These are phyloP conservation scores for Dioctria rufipes DNA, from an alignment of 2,888 invertebrate species.

Conservation along the genomic window DNA sequence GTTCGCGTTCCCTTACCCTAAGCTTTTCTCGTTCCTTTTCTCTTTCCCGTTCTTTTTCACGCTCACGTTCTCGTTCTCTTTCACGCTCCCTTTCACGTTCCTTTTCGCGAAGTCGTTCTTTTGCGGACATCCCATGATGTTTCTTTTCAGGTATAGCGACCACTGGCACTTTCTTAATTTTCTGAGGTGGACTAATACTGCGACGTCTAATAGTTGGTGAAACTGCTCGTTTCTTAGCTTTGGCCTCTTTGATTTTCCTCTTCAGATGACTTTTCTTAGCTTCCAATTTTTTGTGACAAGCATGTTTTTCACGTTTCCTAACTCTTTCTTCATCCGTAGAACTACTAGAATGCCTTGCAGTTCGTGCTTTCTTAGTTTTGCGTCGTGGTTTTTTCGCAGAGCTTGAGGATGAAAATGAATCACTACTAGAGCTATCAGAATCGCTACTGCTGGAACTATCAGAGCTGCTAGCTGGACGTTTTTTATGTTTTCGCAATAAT, in stretches of 20 bases:
- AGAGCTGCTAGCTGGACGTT: slow-evolving; percentile 68
- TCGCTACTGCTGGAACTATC: slow-evolving; percentile 67
- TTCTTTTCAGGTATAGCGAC: slow-evolving; percentile 65
- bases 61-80: slow-evolving; percentile 72
- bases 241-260: slow-evolving; percentile 69
- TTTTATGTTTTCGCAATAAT: slow-evolving; percentile 68
- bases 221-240: slow-evolving; percentile 66
- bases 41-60: slow-evolving; percentile 73
- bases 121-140: slow-evolving; percentile 66
- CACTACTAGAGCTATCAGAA: slow-evolving; percentile 67
- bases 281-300: slow-evolving; percentile 68
- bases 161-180: slow-evolving; percentile 66
- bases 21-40: slow-evolving; percentile 72
- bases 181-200: slow-evolving; percentile 62
- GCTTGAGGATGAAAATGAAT: slow-evolving; percentile 67
- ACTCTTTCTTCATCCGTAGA: slow-evolving; percentile 76
- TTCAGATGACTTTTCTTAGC: slow-evolving; percentile 70
- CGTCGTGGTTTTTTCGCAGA: slow-evolving; percentile 62
- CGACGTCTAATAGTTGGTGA: slow-evolving; percentile 59
- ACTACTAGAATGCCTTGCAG: slow-evolving; percentile 73
- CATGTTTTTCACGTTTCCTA: slow-evolving; percentile 69
- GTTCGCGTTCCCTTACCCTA: slow-evolving; percentile 71
- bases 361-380: slow-evolving; percentile 33
- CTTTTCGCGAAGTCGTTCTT: slow-evolving; percentile 65
- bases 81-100: slow-evolving; percentile 72